Percentiles rank a stretch among this genome's conserved stretches.
phyloP scores from a whole-genome alignment of 2,888 invertebrate species.

The Acrobasis suavella region DNA sequence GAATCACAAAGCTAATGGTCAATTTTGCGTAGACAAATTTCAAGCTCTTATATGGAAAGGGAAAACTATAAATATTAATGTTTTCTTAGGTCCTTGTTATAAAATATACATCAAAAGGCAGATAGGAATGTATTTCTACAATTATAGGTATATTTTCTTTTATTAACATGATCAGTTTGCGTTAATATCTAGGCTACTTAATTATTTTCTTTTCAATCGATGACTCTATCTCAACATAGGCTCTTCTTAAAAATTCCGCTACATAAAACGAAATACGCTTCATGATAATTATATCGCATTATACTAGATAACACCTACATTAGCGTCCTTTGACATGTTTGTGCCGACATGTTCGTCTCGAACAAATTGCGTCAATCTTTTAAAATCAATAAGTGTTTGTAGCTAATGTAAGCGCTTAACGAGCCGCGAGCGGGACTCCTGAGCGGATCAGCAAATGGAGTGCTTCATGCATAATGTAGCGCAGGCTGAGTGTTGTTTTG shows the following conservation, averaged over 20 bases:
- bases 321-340: slow-evolving; percentile 12
- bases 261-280: not conserved
- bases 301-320: not conserved
- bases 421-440: slow-evolving; percentile 78
- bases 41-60: slow-evolving; percentile 9
- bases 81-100: too few relatives aligned
- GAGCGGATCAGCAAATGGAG: slow-evolving; percentile 82
- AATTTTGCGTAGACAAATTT: slow-evolving; percentile 30
- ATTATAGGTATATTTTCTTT: too few relatives aligned
- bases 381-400: slow-evolving; percentile 80
- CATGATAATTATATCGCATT: not conserved
- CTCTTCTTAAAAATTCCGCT: not conserved
- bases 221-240: not conserved
- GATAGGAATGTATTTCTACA: too few relatives aligned
- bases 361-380: slow-evolving; percentile 72
- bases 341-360: slow-evolving; percentile 38
- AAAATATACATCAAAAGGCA: too few relatives aligned
- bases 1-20: slow-evolving; percentile 47
- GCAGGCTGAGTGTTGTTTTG: slow-evolving; percentile 79
- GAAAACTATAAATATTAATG: too few relatives aligned
- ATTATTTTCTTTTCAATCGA: too few relatives aligned
- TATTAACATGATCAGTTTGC: too few relatives aligned
- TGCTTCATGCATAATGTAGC: slow-evolving; percentile 82
- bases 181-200: too few relatives aligned
- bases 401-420: slow-evolving; percentile 81